Evolutionary conservation across 2,888 invertebrate species (phyloP), one percentile per base, ranked within the genome.

Genomic region (Thereva unica): DNA sequence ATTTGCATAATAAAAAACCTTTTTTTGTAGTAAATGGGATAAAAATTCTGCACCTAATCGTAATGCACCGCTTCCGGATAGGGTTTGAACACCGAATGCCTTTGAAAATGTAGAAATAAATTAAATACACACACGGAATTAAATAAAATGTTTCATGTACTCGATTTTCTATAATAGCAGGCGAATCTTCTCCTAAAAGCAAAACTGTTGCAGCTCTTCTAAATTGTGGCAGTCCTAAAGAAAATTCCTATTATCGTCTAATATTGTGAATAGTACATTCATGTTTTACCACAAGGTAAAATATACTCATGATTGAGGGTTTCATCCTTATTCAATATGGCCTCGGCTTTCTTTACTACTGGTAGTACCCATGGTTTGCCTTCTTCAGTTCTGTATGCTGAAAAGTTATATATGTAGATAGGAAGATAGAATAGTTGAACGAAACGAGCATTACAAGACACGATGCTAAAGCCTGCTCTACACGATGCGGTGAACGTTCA

Each of bases 291-390:
- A 68, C 95, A 84, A 53, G 97, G 91, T 9, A 97, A 95, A 68
- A 97, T 84, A 82, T 98, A 99, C 80, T 99, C 98, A 78, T 99
- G 97, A 77, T 96, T 93, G 65, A 95, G 84, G 3, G 89, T 85
- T 35, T 86, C 85, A 79, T 96, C 93, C 23, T 83, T 84, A 12
- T 95, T 93, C 80, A 99, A 85, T 72, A 86, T 83, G 71, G 87
- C 86, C 82, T 99, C 97, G 50, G 92, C 92, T 78, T 92, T 89
- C 41, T 89, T 85, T 3, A 99, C 98, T 44, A 98, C 95, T 1
- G 98, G 98, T 72, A 99, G 82, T 1, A 99, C 96, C 97, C 97
- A 99, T 64, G 98, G 98, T 78, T 93, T 92, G 1, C 94, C 95
- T 74, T 92, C 91, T 74, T 91, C 91, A 67, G 93, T 93, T 74